Evolutionary conservation across 2,113 vertebrate species (phyloP), one percentile per base, ranked within the genome.

Genomic region (Oplegnathus fasciatus): DNA sequence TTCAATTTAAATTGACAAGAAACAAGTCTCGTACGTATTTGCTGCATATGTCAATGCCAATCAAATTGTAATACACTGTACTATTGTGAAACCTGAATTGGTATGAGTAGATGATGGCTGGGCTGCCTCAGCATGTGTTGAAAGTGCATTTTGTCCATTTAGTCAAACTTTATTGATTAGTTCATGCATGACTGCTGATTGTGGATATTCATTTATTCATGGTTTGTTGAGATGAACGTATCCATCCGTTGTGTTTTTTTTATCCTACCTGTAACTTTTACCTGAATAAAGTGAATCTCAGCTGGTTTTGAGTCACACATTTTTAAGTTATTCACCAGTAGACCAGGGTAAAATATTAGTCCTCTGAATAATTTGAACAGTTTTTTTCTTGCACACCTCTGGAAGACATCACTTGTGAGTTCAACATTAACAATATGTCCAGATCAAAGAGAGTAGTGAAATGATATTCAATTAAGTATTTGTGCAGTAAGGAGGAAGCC

Each of bases 261-360:
- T 14, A 46, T 71, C 78, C 50, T 69, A 48, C 11, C 68, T 89
- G 81, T 85, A 67, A 60, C 32, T 24, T 86, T 83, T 85, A 71
- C 54, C 78, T 66, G 30, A 91, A 92, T 91, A 89, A 92, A 92
- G 75, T 69, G 44, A 85, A 74, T 71, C 55, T 46, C 24, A 77
- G 46, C 34, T 73, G 61, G 4, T 48, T 84, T 74, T 69, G 50
- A 78, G 50, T 75, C 50, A 24, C 26, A 11, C 18, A 10, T 37
- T 54, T 44, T 10, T 3, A 42, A 6, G 4, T 4, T 73, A 9
- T 37, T 20, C 4, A 65, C 32, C 18, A 5, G 24, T n/a, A 15
- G n/a, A 67, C 24, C 1, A 30, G n/a, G 1, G 18, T 5, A 54
- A 66, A 46, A 48, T 60, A 30, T 55, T 26, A 11, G 11, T 73